Evolutionary conservation across 2,797 vertebrate genomes (phyloP).

Genomic region (Cyclopterus lumpus): DNA sequence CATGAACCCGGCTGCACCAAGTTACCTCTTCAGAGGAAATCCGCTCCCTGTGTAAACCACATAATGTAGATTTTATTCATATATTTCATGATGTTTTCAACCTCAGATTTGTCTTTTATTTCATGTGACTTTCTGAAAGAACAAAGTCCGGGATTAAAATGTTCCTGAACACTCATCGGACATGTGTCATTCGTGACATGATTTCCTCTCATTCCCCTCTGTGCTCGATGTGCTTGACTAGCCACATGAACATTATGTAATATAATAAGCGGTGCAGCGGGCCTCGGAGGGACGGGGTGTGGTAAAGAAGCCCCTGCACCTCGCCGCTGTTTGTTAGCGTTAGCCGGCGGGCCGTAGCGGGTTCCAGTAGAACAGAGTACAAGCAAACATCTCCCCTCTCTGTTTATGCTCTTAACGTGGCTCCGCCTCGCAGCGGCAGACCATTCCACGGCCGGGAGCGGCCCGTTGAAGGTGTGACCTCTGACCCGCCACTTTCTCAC

Average conservation of each 20-base stretch:
- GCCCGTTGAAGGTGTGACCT: conserved; percentile 57
- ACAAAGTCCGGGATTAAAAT: neutral
- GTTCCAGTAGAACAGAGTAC: conserved; percentile 11
- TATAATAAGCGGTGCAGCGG: conserved; percentile 38
- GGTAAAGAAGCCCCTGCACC: conserved; percentile 28
- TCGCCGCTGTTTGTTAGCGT: conserved; percentile 53
- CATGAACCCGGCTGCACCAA: neutral
- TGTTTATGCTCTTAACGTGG: conserved; percentile 21
- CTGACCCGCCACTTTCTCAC: conserved; percentile 34
- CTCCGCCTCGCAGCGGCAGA: conserved; percentile 35
- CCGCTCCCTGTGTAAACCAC: neutral
- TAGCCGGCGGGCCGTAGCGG: conserved; percentile 29
- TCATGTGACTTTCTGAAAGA: neutral
- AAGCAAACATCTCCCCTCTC: conserved; percentile 39
- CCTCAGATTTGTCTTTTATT: neutral
- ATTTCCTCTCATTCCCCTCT: neutral
- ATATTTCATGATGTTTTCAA: neutral
- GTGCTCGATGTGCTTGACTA: neutral
- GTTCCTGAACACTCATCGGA: neutral
- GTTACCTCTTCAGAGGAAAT: neutral
- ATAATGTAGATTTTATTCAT: neutral
- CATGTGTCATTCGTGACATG: neutral
- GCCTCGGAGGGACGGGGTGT: conserved; percentile 19
- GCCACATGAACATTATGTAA: neutral
- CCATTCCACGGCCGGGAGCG: conserved; percentile 50